Evolutionary conservation across 2,888 invertebrate genomes (phyloP), one percentile per base, ranked within the genome.

Genomic region (Beris morrisii): DNA sequence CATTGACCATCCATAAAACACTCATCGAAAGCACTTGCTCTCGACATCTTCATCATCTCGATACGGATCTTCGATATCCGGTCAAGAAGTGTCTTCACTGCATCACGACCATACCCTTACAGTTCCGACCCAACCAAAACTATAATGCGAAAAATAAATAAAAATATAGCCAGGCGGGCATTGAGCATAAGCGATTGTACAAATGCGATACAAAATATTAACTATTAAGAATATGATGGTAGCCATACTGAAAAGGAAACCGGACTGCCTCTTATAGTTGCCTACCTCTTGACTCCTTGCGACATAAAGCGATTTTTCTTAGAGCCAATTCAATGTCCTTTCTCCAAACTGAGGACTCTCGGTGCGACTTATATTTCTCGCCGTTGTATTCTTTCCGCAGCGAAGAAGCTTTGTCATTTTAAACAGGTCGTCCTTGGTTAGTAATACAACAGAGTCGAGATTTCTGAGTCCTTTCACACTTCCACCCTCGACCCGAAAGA

Each of bases 51-150:
- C 64, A 64, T 64, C 6, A 30, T 43, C 50, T 7, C 56, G 68
- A 68, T 68, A 68, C n/a, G 56, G 61, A 68, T 68, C 68, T 68
- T 68, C 63, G 55, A 68, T 68, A 68, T 68, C 68, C 68, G 68
- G 65, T 44, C 65, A 53, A 52, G 53, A 59, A 66, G 45, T 38
- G 38, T 38, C 38, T 38, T 5, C 38, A 38, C 38, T 38, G 38
- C 38, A 38, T 67, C 52, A 22, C 46, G 58, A 46, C 63, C 58
- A 57, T n/a, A 12, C 28, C 28, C 5, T 57, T 15, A 15, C 43
- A 44, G 43, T 9, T 11, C 13, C 31, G 5, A 46, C 15, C 11
- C 5, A 6, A 5, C 12, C 66, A 15, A 44, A 32, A 66, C 44
- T 32, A 46, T 66, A 66, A 66, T 66, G 59, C 53, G 53, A n/a